phyloP scores from a whole-genome alignment of 2,797 vertebrate genomes.

The Muraenolepis orangiensis region DNA sequence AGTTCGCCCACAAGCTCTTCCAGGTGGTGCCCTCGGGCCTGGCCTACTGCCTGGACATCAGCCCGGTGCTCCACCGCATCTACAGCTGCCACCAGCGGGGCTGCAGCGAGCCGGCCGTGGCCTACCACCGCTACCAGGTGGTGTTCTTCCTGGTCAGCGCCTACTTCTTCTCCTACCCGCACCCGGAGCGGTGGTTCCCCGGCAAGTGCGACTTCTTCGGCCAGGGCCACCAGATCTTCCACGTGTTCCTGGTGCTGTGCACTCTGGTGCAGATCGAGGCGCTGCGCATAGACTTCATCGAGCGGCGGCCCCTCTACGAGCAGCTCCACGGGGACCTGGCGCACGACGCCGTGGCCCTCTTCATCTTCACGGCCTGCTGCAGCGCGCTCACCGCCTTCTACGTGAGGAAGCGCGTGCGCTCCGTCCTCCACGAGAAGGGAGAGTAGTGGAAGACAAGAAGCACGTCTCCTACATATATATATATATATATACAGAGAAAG shows the following conservation, averaged over 20 bases:
- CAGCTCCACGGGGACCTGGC: slow-evolving; percentile 79
- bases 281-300: slow-evolving; percentile 83
- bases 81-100: slow-evolving; percentile 71
- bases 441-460: slow-evolving; percentile 25
- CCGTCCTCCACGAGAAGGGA: slow-evolving; percentile 75
- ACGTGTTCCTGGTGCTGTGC: slow-evolving; percentile 87
- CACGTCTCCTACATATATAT: neutral
- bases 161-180: slow-evolving; percentile 89
- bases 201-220: slow-evolving; percentile 88
- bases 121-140: slow-evolving; percentile 88
- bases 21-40: slow-evolving; percentile 89
- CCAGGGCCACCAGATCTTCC: slow-evolving; percentile 95
- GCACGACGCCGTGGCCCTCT: slow-evolving; percentile 83
- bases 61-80: slow-evolving; percentile 89
- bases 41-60: slow-evolving; percentile 92
- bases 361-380: slow-evolving; percentile 83
- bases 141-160: slow-evolving; percentile 87
- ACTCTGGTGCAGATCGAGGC: slow-evolving; percentile 91
- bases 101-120: slow-evolving; percentile 77
- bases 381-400: slow-evolving; percentile 83
- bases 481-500: slow-evolving; percentile 2
- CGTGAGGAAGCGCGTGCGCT: slow-evolving; percentile 79
- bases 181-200: slow-evolving; percentile 90
- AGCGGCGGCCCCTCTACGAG: slow-evolving; percentile 81
- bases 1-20: slow-evolving; percentile 78